Evolutionary conservation across 2,113 vertebrate genomes (phyloP), one percentile per base, ranked within the genome.

Genomic region (Sinocyclocheilus anophthalmus): DNA sequence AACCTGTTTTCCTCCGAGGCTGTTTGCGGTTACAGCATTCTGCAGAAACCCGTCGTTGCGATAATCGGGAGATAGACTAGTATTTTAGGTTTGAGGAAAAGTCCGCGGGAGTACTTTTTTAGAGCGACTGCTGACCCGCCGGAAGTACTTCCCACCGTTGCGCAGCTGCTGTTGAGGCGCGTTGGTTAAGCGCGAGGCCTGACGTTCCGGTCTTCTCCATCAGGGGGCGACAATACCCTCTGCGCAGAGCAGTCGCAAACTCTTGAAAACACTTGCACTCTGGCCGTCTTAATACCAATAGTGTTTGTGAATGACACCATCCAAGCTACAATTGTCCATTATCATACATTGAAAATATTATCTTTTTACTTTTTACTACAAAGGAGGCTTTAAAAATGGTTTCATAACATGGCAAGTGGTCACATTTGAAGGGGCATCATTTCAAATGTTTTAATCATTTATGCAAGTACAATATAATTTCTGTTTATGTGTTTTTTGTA

Each of bases 131-230:
- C 89, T 95, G 95, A 95, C 94, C 93, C 91, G 93, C 94, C 94
- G 95, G 95, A 96, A 96, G 94, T 94, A 95, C 93, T 95, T 95
- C 70, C 37, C 76, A 81, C 55, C 77, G 48, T 85, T 84, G 84
- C 80, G 87, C 85, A 75, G 39, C 63, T 72, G 78, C 70, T 85
- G 84, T 84, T 37, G 81, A 45, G 50, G 70, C 72, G 22, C 48
- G 75, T 22, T 76, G 77, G 30, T 50, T 33, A 45, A 6, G 30
- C 77, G 48, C 16, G 45, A 63, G 63, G n/a, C 67, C 67, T 84
- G 67, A 7, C 30, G 30, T 78, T 70, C 11, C 45, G 24, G 30
- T 26, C 12, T 10, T 13, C 13, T 18, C 26, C 83, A 57, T 3
- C 42, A 83, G 85, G 53, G 69, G 88, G 18, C 83, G 63, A 39